phyloP scores from a whole-genome alignment of 1,140 invertebrate species.

The Phymorhynchus buccinoides region DNA sequence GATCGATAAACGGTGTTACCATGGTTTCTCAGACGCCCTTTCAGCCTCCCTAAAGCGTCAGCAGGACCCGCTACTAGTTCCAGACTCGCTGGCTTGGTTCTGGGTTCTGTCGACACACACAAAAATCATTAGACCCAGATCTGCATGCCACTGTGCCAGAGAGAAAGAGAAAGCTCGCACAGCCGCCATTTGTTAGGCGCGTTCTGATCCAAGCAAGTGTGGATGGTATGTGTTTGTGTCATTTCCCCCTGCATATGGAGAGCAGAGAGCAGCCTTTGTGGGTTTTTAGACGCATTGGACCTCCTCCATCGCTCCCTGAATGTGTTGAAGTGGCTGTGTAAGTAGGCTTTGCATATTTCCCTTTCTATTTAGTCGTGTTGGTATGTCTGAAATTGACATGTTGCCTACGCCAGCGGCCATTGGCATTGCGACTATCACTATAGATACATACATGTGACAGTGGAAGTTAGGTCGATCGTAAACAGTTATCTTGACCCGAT shows the following conservation, averaged over 20 bases:
- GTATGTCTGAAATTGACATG: not conserved
- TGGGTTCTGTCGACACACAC: constrained; percentile 2
- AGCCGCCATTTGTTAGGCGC: constrained; percentile 27
- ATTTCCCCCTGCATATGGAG: constrained; percentile 13
- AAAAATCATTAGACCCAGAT: not conserved
- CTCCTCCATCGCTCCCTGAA: constrained; percentile 19
- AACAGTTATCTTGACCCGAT: too few species aligned
- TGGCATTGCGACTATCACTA: too few species aligned
- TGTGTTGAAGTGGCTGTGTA: constrained; percentile 10
- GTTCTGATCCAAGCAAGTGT: not conserved
- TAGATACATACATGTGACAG: too few species aligned
- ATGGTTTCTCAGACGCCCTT: constrained; percentile 35
- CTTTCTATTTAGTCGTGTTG: not conserved
- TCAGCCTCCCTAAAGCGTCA: constrained; percentile 20
- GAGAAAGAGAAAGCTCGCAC: not conserved
- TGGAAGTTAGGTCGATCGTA: too few species aligned
- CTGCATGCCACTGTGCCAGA: too few species aligned
- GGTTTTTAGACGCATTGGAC: constrained; percentile 30
- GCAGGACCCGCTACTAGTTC: not conserved
- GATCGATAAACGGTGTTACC: constrained; percentile 20
- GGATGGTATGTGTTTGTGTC: constrained; percentile 26
- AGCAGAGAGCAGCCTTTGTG: constrained; percentile 22
- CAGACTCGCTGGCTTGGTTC: not conserved
- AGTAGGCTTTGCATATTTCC: constrained; percentile 4
- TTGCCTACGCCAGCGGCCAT: too few species aligned